Evolutionary conservation across 2,113 vertebrate species (phyloP), one percentile per base, ranked within the genome.

Genomic region (Nothoprocta perdicaria): DNA sequence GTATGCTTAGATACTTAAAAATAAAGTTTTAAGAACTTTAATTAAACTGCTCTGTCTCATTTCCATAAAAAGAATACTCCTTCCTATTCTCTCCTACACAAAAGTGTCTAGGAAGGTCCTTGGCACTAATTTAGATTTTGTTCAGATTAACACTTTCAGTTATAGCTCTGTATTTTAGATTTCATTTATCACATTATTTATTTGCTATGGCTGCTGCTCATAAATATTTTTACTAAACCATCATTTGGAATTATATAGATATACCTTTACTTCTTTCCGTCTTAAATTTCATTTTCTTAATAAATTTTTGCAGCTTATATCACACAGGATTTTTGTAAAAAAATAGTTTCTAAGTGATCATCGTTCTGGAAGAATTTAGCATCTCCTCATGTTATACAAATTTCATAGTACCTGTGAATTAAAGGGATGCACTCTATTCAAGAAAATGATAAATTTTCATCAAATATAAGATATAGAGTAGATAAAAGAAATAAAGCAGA

Each of bases 401-500:
- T 84, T 87, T 82, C 24, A 38, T 29, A 24, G 6, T 31, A 41
- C 35, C 6, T 69, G 35, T 29, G 26, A 58, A 13, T 45, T 82
- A 66, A 62, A 84, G 9, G 0, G 0, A 38, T 31, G 10, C 7
- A 83, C 53, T 80, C 41, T 60, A 13, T 6, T 85, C 10, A 66
- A 62, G 33, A 80, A 3, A 73, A 58, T 50, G 24, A 33, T 13
- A 18, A 31, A 50, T 60, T 69, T 84, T 82, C n/a, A 38, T 27
- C 57, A 65, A 57, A 6, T 35, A 29, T 74, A 71, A 80, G 76
- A 88, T 38, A 46, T 12, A 50, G 3, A 67, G 10, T 41, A 68
- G 40, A 29, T 58, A 18, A 57, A 5, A 65, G 24, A 88, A 80
- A 80, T 75, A 52, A 71, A 72, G 6, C 23, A 74, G 52, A 76